Evolutionary conservation across 2,113 vertebrate genomes (phyloP).

Genomic region (Balaeniceps rex): DNA sequence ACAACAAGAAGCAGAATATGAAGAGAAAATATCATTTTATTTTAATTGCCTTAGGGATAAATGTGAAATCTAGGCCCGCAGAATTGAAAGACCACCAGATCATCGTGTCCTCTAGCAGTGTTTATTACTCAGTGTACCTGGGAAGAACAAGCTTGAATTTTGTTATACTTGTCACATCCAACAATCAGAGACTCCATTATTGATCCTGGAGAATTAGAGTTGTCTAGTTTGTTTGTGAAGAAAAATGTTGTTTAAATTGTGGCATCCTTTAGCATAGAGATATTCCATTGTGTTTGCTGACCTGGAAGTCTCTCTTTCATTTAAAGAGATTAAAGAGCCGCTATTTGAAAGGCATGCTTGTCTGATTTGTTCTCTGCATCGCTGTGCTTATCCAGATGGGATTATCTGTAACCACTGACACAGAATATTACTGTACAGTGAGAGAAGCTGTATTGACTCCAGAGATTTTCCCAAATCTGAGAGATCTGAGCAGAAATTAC

Average conservation of each 20-base stretch:
- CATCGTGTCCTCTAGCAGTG: neutral
- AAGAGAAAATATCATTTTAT: neutral
- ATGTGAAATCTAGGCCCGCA: neutral
- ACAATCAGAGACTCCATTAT: neutral
- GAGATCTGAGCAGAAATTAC: neutral
- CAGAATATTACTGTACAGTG: neutral
- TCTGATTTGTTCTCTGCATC: neutral
- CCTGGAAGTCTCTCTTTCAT: neutral
- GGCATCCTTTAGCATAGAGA: neutral
- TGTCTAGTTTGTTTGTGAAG: neutral
- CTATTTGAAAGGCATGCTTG: neutral
- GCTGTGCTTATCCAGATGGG: neutral
- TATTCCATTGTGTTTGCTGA: neutral
- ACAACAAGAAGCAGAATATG: neutral
- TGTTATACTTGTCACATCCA: neutral
- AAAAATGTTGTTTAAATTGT: neutral
- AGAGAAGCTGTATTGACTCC: neutral
- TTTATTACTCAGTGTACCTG: neutral
- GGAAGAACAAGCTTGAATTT: neutral
- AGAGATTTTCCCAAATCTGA: neutral
- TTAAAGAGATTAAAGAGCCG: slow-evolving; percentile 20
- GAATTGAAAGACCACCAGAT: neutral
- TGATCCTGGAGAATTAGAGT: neutral
- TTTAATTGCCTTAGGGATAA: neutral
- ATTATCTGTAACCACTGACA: slow-evolving; percentile 16